These are phyloP conservation scores for Capitulum mitella DNA, from an alignment of 2,888 invertebrate species.

Conservation along the genomic window DNA sequence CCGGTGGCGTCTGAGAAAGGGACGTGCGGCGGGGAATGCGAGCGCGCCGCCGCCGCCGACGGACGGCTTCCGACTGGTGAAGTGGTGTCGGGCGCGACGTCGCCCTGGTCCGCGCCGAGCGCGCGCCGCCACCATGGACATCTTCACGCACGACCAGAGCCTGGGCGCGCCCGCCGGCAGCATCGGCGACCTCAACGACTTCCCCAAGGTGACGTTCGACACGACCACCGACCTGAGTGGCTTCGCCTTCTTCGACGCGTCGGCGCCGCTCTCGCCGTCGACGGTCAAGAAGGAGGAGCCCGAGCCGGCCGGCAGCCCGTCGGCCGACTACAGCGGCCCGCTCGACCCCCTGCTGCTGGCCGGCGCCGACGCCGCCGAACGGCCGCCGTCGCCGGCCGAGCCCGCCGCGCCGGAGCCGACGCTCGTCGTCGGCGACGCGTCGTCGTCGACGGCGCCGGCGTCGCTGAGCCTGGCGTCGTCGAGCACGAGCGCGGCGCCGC, in stretches of 20 bases:
- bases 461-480: constrained; percentile 27
- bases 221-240: constrained; percentile 65
- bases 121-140: constrained; percentile 53
- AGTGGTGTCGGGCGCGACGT: too few relatives aligned
- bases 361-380: constrained; percentile 27
- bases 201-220: constrained; percentile 60
- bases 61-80: background rate
- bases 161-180: constrained; percentile 55
- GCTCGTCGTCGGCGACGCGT: constrained; percentile 18
- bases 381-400: constrained; percentile 30
- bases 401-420: constrained; percentile 28
- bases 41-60: background rate
- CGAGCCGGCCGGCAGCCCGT: background rate
- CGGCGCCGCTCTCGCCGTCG: constrained; percentile 48
- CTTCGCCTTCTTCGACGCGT: constrained; percentile 64
- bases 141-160: constrained; percentile 62
- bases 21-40: background rate
- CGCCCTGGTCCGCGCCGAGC: background rate
- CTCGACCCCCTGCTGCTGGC: constrained; percentile 30
- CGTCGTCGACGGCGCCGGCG: constrained; percentile 11
- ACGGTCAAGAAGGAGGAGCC: constrained; percentile 56
- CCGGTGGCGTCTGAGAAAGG: too few relatives aligned
- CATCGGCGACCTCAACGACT: constrained; percentile 53
- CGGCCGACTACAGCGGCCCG: background rate
- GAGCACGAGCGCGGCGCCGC: background rate